Conservation (phyloP, 2,113 vertebrate genomes). For the Otocyon megalotis region DNA sequence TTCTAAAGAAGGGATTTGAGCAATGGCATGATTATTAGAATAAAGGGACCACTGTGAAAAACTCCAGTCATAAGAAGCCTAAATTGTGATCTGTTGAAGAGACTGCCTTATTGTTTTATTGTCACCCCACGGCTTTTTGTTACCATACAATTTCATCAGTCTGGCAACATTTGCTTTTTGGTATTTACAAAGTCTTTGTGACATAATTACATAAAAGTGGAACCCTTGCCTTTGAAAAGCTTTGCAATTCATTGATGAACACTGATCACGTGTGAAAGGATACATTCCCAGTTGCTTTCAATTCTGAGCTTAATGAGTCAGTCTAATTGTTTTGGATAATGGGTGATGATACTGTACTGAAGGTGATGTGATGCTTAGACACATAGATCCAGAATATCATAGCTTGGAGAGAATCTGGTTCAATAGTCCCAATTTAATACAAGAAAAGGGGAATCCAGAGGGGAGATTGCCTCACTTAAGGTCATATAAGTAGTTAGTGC, state of each 20-base stretch:
- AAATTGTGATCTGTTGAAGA: not conserved
- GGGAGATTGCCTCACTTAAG: not conserved
- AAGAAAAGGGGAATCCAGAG: not conserved
- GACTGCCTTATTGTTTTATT: not conserved
- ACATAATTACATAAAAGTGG: not conserved
- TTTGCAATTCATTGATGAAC: not conserved
- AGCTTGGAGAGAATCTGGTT: not conserved
- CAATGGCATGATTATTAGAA: not conserved
- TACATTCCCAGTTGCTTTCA: not conserved
- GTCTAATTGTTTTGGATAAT: not conserved
- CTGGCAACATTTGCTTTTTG: not conserved
- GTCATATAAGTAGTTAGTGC: not conserved
- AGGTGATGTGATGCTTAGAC: not conserved
- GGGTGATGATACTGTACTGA: not conserved
- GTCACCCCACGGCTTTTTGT: not conserved
- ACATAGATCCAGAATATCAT: not conserved
- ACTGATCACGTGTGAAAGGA: not conserved
- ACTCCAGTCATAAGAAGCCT: not conserved
- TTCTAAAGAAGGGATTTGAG: not conserved
- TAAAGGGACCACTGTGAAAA: not conserved
- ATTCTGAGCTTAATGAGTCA: constrained; percentile 1
- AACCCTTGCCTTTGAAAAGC: constrained; percentile 15
- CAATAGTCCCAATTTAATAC: not conserved
- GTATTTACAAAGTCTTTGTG: not conserved
- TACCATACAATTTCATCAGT: not conserved